Evolutionary conservation across 2,113 vertebrate species (phyloP).

Genomic region (Strix aluco): DNA sequence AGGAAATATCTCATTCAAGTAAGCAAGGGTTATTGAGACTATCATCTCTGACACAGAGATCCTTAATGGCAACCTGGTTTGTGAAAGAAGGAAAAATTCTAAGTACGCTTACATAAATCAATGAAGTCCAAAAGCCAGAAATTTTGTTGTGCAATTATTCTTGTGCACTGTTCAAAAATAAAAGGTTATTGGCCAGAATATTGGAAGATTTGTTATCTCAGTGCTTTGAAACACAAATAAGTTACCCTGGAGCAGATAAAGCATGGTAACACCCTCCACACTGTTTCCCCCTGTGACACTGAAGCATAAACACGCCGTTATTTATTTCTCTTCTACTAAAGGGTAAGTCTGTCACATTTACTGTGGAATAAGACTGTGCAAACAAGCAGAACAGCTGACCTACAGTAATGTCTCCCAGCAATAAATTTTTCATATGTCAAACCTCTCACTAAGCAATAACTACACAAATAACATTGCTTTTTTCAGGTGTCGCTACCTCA

Average conservation of each 20-base stretch:
- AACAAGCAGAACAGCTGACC: background rate
- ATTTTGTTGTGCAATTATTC: constrained; percentile 8
- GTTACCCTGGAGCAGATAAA: background rate
- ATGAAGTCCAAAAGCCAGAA: background rate
- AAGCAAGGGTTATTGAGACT: background rate
- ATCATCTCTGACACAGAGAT: background rate
- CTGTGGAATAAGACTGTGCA: background rate
- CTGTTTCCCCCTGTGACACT: background rate
- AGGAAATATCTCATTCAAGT: background rate
- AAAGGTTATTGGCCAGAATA: background rate
- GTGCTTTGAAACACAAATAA: background rate
- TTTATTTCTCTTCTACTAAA: background rate
- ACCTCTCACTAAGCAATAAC: background rate
- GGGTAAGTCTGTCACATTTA: background rate
- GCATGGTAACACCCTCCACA: background rate
- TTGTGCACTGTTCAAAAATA: background rate
- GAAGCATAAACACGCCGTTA: background rate
- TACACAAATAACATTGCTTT: background rate
- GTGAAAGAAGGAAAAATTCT: background rate
- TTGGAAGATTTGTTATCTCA: background rate
- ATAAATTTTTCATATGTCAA: background rate
- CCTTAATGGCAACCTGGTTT: background rate
- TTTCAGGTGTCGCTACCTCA: background rate
- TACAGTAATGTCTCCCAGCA: background rate
- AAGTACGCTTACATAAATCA: background rate